phyloP scores from a whole-genome alignment of 2,888 invertebrate species.

The Ptychoptera contaminata region DNA sequence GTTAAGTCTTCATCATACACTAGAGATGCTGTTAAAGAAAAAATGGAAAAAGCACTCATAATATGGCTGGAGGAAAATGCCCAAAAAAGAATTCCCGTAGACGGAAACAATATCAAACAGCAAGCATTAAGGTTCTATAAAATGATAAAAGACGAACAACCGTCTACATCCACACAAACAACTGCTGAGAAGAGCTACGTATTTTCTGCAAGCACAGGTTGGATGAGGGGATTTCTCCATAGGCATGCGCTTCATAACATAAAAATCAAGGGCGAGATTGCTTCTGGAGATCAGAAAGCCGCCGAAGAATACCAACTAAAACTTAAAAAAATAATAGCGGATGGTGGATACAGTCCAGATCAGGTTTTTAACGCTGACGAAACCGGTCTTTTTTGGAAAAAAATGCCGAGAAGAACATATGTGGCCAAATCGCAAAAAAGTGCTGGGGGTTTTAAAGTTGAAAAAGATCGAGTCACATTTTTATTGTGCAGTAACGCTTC shows the following conservation, averaged over 20 bases:
- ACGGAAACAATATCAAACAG: constrained; percentile 11
- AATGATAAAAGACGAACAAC: constrained; percentile 10
- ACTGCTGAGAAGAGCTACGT: background rate
- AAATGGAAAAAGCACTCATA: constrained; percentile 11
- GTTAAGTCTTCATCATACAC: constrained; percentile 9
- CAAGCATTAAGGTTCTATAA: constrained; percentile 11
- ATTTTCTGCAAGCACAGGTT: constrained; percentile 12
- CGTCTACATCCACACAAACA: constrained; percentile 5
- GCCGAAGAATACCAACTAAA: constrained; percentile 11
- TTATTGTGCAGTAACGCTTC: background rate
- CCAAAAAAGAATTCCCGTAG: constrained; percentile 12
- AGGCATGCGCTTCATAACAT: constrained; percentile 14
- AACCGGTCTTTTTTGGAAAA: constrained; percentile 17
- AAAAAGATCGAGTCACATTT: constrained; percentile 18
- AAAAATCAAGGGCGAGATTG: constrained; percentile 13
- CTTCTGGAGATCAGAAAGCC: constrained; percentile 12
- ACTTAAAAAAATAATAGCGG: constrained; percentile 14
- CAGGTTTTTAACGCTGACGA: constrained; percentile 18
- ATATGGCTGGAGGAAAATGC: constrained; percentile 10
- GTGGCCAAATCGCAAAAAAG: constrained; percentile 17
- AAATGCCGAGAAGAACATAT: constrained; percentile 19
- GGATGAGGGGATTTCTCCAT: constrained; percentile 13
- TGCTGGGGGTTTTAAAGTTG: constrained; percentile 14
- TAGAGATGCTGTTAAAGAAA: constrained; percentile 10
- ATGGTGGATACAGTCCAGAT: constrained; percentile 14